Conservation (phyloP, 2,797 vertebrate species). For the Thalassophryne amazonica region DNA sequence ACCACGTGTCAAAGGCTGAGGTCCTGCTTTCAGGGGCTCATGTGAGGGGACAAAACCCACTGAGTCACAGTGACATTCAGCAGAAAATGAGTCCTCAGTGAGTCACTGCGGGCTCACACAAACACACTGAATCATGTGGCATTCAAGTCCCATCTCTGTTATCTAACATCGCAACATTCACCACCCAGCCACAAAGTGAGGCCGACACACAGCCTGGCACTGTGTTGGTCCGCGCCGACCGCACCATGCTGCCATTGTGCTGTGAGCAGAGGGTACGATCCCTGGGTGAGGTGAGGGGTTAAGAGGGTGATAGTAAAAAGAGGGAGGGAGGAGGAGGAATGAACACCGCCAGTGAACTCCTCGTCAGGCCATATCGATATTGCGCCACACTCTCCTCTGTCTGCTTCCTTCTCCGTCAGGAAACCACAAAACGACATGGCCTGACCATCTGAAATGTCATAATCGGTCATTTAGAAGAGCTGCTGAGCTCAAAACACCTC, state of each 20-base stretch:
- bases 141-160: constrained; percentile 34
- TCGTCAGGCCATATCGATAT: constrained; percentile 31
- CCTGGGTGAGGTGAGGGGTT: constrained; percentile 13
- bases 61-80: constrained; percentile 43
- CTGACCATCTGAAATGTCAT: constrained; percentile 8
- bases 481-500: background rate
- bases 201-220: constrained; percentile 38
- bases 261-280: constrained; percentile 34
- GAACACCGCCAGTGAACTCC: constrained; percentile 39
- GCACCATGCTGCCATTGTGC: constrained; percentile 69
- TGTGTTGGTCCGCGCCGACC: constrained; percentile 33
- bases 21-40: constrained; percentile 16
- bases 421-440: constrained; percentile 27
- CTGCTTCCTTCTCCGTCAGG: constrained; percentile 41
- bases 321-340: constrained; percentile 10
- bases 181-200: constrained; percentile 30
- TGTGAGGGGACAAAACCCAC: constrained; percentile 26
- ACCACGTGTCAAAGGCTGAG: constrained; percentile 25
- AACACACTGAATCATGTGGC: constrained; percentile 46
- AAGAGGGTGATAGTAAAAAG: constrained; percentile 19
- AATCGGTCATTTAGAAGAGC: constrained; percentile 4
- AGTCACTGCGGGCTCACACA: constrained; percentile 50
- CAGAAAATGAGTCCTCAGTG: constrained; percentile 49
- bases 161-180: constrained; percentile 49
- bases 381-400: constrained; percentile 31